Base-by-base conservation (phyloP, 2,113 vertebrate genomes). In the Gila orcuttii region DNA sequence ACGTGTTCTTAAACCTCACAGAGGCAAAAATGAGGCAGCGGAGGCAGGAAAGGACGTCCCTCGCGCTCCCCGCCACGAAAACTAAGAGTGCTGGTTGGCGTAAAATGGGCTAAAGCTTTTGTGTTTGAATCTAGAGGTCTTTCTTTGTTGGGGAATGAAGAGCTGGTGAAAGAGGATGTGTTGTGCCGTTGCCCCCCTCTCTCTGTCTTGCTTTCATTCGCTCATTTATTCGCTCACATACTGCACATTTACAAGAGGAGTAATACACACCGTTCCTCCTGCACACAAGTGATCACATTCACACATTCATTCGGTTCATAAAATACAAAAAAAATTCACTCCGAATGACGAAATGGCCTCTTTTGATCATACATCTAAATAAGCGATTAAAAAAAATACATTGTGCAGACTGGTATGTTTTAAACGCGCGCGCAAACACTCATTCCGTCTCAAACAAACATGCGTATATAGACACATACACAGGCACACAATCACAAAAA, bases 391-490 rank as follows among this genome's bases (percentile, higher is more conserved):
- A 86, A 88, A 79, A 91, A 69, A 76, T 79, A 92, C 88, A 90
- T 94, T 94, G 94, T 95, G 94, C 93, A 94, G 93, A 95, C 93
- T 92, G 89, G 90, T 92, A 92, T 93, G 92, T 92, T 83, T 89
- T 93, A 92, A 91, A 91, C 88, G 86, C 89, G 88, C 68, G 1
- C 9, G 3, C 68, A 33, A 90, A 90, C 91, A 75, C 82, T 88
- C 92, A 68, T 85, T 6, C 55, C 77, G 83, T 42, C 82, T 83
- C 28, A 11, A 62, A 78, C 82, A 86, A 90, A 89, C 84, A 81
- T 91, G 25, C n/a, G 71, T 47, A 42, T 55, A 31, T 77, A 52
- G 25, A 68, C 60, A 91, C 92, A 91, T 92, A 93, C 91, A 75
- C 82, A 79, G 64, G 25, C 82, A 86, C 79, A 23, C 60, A 11